Evolutionary conservation across 2,888 invertebrate genomes (phyloP), one percentile per base, ranked within the genome.

Genomic region (Willowsia nigromaculata): DNA sequence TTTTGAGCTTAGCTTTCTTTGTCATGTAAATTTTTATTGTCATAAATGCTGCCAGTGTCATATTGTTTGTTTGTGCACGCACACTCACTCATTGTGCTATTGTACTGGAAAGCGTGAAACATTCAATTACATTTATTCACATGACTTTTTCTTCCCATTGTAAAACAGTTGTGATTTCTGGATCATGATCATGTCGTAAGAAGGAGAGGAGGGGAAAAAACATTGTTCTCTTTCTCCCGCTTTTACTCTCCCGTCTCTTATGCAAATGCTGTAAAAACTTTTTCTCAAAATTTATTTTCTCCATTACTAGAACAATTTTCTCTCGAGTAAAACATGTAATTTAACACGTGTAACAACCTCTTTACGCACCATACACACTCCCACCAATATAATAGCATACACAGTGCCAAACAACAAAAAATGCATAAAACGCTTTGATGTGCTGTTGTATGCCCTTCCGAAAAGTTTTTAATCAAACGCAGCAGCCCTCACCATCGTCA

Each of bases 81-180:
- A n/a, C n/a, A n/a, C n/a, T n/a, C n/a, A n/a, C n/a, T n/a, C n/a
- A n/a, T n/a, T n/a, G n/a, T n/a, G n/a, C n/a, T n/a, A n/a, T n/a
- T n/a, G n/a, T n/a, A n/a, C n/a, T n/a, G n/a, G n/a, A 81, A 53
- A 74, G 74, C 82, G 81, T 82, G 82, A 88, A 88, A 88, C 82
- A 82, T 82, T 82, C 87, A 81, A 88, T 88, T 88, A 68, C 37
- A 68, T 22, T 18, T 53, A 62, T 62, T n/a, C 33, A 33, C 62
- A 25, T 50, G 37, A 33, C 76, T 80, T 56, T 56, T n/a, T n/a
- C n/a, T n/a, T n/a, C n/a, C n/a, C n/a, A n/a, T n/a, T 53, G 18
- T 37, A 33, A 80, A 53, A 56, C n/a, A 33, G 22, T 37, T 56
- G 13, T 80, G 78, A 53, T 80, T 80, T 33, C 15, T 1, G 33